Evolutionary conservation across 1,140 invertebrate genomes (phyloP), one percentile per base, ranked within the genome.

Genomic region (Papilio xuthus): DNA sequence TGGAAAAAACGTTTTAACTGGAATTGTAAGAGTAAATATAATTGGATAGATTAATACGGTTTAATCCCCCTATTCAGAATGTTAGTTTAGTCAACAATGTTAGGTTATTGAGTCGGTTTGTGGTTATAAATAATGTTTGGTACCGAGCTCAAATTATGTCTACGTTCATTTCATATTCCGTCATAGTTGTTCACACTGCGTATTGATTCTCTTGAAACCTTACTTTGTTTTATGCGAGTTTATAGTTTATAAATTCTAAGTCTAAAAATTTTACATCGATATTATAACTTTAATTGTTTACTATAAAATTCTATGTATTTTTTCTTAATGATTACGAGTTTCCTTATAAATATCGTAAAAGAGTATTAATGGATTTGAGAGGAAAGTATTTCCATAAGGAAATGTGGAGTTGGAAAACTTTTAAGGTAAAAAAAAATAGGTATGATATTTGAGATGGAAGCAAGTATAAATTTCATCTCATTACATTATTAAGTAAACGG

Each of bases 401-500:
- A 74, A 74, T 79, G 72, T 72, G 69, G 28, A 18, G 4, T 44
- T 12, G n/a, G 50, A 41, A 53, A 75, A 67, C 37, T 74, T 79
- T 74, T 6, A 47, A 67, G 10, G 18, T 32, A 15, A 79, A 41
- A 47, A 75, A 63, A 28, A 13, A 20, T 50, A 50, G 20, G 18
- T 26, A 74, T 32, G 42, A 37, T 56, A 76, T 76, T 79, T 70
- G 69, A 42, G 20, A 72, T 44, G 37, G 72, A 69, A 78, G 72
- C 28, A 32, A 73, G 44, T 67, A 37, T 42, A 74, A 70, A 56
- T 69, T 76, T 76, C 71, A 82, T 70, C 50, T 76, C 75, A 80
- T 82, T 72, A 81, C 78, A 76, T 80, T 71, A 78, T 78, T 44
- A 69, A 80, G 76, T 76, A 74, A 81, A 79, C 77, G 76, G 47